phyloP scores from a whole-genome alignment of 2,888 invertebrate species.

The Glyphotaelius pellucidus region DNA sequence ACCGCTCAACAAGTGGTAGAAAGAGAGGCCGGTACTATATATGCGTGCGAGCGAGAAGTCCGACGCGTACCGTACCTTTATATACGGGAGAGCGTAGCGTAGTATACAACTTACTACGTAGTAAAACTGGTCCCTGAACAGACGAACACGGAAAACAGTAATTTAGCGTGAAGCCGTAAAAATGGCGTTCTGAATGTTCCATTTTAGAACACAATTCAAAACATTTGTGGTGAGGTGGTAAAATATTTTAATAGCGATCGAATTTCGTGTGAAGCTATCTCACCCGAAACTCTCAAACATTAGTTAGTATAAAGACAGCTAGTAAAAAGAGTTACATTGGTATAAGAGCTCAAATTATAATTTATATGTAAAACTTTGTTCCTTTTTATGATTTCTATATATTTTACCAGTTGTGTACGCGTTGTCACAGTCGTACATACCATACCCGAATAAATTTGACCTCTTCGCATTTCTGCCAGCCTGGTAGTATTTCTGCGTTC shows the following conservation, averaged over 20 bases:
- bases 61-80: slow-evolving; percentile 6
- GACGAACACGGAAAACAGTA: not conserved
- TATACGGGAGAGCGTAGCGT: slow-evolving; percentile 12
- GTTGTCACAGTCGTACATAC: not conserved
- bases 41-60: slow-evolving; percentile 25
- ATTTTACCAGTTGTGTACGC: not conserved
- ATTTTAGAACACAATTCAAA: not conserved
- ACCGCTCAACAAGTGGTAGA: slow-evolving; percentile 45
- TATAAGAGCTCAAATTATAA: not conserved
- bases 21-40: not conserved
- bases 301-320: not conserved
- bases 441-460: not conserved
- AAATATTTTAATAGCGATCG: not conserved
- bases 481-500: slow-evolving; percentile 34
- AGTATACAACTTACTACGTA: slow-evolving; percentile 42
- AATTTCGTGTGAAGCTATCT: not conserved
- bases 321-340: not conserved
- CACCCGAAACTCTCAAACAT: not conserved
- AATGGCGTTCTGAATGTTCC: not conserved
- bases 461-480: not conserved
- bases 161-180: not conserved
- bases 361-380: not conserved
- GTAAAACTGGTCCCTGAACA: slow-evolving; percentile 24
- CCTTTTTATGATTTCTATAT: not conserved
- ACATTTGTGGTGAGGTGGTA: not conserved